Evolutionary conservation across 2,113 vertebrate species (phyloP).

Genomic region (Falcunculus frontatus): DNA sequence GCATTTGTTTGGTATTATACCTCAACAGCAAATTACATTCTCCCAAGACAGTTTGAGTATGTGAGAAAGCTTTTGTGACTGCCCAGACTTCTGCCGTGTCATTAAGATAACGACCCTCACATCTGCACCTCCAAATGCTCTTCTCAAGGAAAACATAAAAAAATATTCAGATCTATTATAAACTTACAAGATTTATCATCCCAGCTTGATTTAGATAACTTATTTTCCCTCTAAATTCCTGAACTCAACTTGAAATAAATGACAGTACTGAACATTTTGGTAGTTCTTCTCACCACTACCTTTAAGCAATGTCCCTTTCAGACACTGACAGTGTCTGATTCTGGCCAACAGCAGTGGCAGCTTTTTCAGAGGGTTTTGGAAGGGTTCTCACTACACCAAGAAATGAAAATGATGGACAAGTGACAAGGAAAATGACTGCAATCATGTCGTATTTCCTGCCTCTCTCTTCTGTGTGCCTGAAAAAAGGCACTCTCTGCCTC

Average conservation of each 20-base stretch:
- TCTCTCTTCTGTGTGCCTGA: neutral
- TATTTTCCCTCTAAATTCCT: neutral
- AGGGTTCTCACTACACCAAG: neutral
- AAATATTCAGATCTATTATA: neutral
- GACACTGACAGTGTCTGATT: neutral
- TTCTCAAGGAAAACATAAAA: neutral
- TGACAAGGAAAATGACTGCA: neutral
- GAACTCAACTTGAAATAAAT: neutral
- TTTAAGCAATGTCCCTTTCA: neutral
- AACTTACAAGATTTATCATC: neutral
- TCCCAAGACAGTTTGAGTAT: neutral
- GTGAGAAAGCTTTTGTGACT: neutral
- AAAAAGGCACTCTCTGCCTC: neutral
- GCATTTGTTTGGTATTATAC: slow-evolving; percentile 45
- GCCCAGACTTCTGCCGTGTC: neutral
- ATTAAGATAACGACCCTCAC: neutral
- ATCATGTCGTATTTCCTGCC: neutral
- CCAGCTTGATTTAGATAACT: neutral
- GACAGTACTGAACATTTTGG: neutral
- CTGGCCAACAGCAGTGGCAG: neutral
- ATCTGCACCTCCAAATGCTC: neutral
- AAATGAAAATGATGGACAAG: neutral
- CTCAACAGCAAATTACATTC: slow-evolving; percentile 1
- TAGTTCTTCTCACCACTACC: neutral
- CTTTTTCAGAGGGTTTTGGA: neutral